These are phyloP conservation scores for Rhynchomys soricoides DNA, from an alignment of 2,113 vertebrate species.

Conservation along the genomic window DNA sequence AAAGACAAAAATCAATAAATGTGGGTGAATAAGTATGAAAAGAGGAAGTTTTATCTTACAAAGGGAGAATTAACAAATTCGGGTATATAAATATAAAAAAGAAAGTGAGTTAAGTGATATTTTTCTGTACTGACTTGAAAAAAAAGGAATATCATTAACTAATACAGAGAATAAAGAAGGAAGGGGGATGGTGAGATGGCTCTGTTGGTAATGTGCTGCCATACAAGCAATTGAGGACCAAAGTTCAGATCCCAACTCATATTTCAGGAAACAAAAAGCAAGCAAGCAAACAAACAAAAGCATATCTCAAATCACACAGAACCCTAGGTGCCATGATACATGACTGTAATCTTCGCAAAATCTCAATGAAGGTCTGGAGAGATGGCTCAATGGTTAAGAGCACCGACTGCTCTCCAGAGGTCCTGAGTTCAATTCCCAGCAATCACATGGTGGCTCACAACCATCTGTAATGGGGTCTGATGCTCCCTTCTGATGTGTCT, in stretches of 20 bases:
- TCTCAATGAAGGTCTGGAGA: not conserved
- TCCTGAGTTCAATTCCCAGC: no score
- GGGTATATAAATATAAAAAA: conserved; percentile 8
- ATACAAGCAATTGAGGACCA: not conserved
- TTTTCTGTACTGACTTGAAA: not conserved
- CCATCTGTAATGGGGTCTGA: no score
- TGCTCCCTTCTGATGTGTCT: no score
- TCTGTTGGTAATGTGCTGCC: not conserved
- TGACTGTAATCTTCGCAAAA: not conserved
- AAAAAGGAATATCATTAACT: not conserved
- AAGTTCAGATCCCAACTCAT: not conserved
- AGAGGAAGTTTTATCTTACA: not conserved
- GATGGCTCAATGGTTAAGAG: no score
- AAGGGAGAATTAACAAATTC: not conserved
- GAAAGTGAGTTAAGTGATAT: not conserved
- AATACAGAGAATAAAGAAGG: not conserved
- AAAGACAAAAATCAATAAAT: not conserved
- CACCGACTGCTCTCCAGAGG: no score
- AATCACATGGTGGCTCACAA: no score
- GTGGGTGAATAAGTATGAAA: conserved; percentile 3
- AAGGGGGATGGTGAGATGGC: not conserved
- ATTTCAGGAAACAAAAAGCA: not conserved
- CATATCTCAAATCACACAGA: not conserved
- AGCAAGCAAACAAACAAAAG: not conserved
- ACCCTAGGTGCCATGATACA: not conserved